Evolutionary conservation across 2,797 vertebrate species (phyloP).

Genomic region (Acropternis orthonyx): DNA sequence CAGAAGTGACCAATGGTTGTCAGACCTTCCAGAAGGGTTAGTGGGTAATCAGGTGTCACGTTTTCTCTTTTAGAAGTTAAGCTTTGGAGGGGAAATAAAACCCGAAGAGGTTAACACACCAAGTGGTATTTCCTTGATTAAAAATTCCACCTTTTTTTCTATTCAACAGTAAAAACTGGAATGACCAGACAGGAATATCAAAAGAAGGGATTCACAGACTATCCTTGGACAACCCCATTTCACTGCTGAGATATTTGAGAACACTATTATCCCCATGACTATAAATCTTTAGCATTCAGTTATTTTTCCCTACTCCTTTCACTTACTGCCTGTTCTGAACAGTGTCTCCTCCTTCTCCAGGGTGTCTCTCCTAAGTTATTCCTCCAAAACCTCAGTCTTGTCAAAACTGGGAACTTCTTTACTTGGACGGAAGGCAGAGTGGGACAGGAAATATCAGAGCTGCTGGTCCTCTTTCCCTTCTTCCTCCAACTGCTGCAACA

Average conservation of each 20-base stretch:
- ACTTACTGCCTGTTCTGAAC: neutral
- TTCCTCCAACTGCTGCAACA: neutral
- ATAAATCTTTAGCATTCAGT: neutral
- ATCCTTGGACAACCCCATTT: neutral
- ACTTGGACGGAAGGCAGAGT: neutral
- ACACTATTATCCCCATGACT: neutral
- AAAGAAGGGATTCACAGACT: neutral
- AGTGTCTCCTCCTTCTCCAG: neutral
- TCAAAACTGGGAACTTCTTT: neutral
- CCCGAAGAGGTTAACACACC: neutral
- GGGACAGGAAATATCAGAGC: neutral
- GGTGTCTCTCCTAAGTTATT: neutral
- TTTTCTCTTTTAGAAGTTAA: slow-evolving; percentile 86
- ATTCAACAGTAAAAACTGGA: neutral
- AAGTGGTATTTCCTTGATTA: neutral
- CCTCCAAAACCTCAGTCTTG: neutral
- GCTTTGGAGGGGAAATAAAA: slow-evolving; percentile 55
- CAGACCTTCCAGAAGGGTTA: slow-evolving; percentile 94
- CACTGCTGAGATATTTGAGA: neutral
- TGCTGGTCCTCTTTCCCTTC: neutral
- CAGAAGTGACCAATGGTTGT: slow-evolving; percentile 94
- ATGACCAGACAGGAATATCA: neutral
- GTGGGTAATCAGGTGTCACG: slow-evolving; percentile 92
- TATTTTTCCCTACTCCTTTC: neutral
- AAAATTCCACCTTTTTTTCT: neutral